phyloP scores from a whole-genome alignment of 1,140 invertebrate genomes.

The Onthophagus taurus region DNA sequence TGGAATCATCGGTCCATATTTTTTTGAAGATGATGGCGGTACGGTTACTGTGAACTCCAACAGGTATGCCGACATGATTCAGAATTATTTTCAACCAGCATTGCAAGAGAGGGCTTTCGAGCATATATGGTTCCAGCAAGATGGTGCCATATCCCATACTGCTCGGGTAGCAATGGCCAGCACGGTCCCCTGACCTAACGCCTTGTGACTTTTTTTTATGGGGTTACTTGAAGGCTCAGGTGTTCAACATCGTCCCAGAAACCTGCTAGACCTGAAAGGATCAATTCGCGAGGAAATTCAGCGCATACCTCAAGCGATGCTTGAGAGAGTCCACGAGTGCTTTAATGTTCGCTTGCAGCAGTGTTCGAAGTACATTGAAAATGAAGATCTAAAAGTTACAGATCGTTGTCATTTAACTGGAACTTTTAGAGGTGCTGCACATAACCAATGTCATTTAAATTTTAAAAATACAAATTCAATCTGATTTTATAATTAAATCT shows the following conservation, averaged over 20 bases:
- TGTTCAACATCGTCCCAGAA: too few relatives aligned
- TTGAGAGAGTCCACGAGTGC: too few relatives aligned
- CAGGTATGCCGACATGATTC: constrained; percentile 17
- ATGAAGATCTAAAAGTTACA: too few relatives aligned
- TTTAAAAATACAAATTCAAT: constrained; percentile 22
- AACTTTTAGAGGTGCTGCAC: constrained; percentile 24
- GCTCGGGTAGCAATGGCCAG: neutral
- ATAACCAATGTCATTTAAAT: constrained; percentile 28
- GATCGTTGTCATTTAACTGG: constrained; percentile 29
- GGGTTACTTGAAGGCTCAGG: neutral
- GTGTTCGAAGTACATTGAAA: too few relatives aligned
- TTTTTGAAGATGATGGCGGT: constrained; percentile 14
- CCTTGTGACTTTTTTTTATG: neutral
- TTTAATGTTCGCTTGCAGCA: too few relatives aligned
- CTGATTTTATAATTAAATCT: constrained; percentile 30
- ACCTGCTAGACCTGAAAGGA: too few relatives aligned
- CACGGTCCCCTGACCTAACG: neutral
- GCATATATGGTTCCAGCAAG: too few relatives aligned
- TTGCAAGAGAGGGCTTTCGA: too few relatives aligned
- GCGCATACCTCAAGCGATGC: too few relatives aligned
- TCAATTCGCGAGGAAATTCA: too few relatives aligned
- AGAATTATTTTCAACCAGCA: constrained; percentile 23
- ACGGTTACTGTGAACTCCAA: constrained; percentile 14
- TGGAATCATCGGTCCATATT: constrained; percentile 12
- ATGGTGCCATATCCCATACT: neutral